These are phyloP conservation scores for Zophobas atratus DNA, from an alignment of 1,140 invertebrate species.

Conservation along the genomic window DNA sequence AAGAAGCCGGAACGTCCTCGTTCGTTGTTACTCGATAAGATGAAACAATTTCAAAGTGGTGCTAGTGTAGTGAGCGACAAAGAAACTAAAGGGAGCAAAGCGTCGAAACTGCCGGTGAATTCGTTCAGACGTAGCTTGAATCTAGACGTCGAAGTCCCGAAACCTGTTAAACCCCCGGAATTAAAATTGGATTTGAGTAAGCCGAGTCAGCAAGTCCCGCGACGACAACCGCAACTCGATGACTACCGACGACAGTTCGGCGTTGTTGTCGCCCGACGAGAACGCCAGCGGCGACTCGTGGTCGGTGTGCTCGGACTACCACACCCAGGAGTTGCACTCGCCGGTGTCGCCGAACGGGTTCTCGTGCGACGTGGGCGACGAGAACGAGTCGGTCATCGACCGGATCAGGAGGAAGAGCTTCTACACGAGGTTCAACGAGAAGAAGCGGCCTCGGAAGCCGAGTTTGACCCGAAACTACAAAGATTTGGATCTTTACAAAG, in stretches of 20 bases:
- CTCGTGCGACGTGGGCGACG: conserved; percentile 64
- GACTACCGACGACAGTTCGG: conserved; percentile 66
- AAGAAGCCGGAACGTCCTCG: conserved; percentile 58
- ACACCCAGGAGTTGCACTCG: conserved; percentile 66
- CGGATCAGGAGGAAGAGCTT: conserved; percentile 90
- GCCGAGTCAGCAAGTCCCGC: conserved; percentile 1
- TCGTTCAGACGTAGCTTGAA: conserved; percentile 63
- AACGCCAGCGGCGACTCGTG: conserved; percentile 78
- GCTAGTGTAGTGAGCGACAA: conserved; percentile 44
- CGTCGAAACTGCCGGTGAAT: conserved; percentile 63
- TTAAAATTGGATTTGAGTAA: conserved; percentile 77
- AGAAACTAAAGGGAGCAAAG: conserved; percentile 55
- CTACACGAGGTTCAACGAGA: conserved; percentile 89
- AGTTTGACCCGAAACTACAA: conserved; percentile 59
- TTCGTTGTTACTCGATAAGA: conserved; percentile 58
- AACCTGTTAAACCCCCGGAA: conserved; percentile 56
- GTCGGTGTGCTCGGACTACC: conserved; percentile 77
- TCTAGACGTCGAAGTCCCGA: conserved; percentile 57
- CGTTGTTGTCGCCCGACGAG: conserved; percentile 75
- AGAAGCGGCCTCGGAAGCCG: conserved; percentile 73
- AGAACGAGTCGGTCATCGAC: conserved; percentile 77
- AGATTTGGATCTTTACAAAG: conserved; percentile 65
- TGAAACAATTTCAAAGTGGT: conserved; percentile 58
- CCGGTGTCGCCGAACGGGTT: conserved; percentile 71
- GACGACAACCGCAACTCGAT: conserved; percentile 68